Evolutionary conservation across 2,888 invertebrate genomes (phyloP), one percentile per base, ranked within the genome.

Genomic region (Rugalucina vietnamica): DNA sequence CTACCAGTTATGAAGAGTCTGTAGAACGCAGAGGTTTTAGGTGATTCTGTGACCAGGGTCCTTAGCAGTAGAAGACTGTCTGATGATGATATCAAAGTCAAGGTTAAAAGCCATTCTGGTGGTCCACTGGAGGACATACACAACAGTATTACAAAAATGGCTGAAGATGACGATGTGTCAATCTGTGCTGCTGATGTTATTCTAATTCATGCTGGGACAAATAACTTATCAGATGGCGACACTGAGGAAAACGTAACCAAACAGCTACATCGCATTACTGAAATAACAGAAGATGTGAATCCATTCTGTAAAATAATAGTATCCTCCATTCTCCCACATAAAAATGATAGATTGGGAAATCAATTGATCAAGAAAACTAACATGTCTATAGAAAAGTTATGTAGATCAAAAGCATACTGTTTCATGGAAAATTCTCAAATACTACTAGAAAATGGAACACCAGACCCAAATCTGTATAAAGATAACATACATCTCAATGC

Each of bases 401-500:
- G 54, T 54, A n/a, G 18, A 43, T 8, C 8, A 43, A 43, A 43
- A 12, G 43, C 10, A 12, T 43, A 43, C 43, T 43, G 8, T 21
- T 69, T 69, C 21, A 27, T 69, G 32, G 36, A 69, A 5, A 69
- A 69, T 36, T 27, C 69, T 14, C 32, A 4, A 34, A 69, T 24
- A 32, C 29, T 69, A 5, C n/a, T 69, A 32, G 21, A 10, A 10
- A 36, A 69, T 36, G 24, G 69, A 21, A 32, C 29, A 12, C 69
- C 32, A 10, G 29, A 69, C 21, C 14, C 5, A 32, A 34, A 5
- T 5, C 29, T 69, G 32, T 69, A 69, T 21, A 32, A 32, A 10
- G 69, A 69, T 21, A 36, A 69, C 29, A 69, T 69, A 27, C 69
- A 69, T 69, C 36, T 69, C 18, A 69, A 69, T 69, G 27, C 69